These are phyloP conservation scores for Crossocerus cetratus DNA, from an alignment of 2,888 invertebrate species.

Conservation along the genomic window DNA sequence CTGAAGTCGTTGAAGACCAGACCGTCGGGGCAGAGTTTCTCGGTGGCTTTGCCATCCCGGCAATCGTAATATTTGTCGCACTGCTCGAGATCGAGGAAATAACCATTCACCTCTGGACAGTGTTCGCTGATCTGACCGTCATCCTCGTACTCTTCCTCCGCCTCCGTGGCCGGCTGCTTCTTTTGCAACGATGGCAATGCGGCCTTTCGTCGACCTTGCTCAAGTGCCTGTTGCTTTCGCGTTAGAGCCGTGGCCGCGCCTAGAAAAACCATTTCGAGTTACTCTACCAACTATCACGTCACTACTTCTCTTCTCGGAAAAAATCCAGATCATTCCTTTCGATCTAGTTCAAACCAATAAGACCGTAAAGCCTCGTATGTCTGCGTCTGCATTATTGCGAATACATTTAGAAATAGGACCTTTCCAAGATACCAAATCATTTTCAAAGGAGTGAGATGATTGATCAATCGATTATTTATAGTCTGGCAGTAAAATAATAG, in stretches of 20 bases:
- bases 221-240: conserved; percentile 73
- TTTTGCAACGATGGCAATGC: conserved; percentile 49
- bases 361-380: too few relatives aligned
- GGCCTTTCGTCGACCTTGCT: conserved; percentile 69
- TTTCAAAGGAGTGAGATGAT: too few relatives aligned
- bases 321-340: not conserved
- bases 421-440: too few relatives aligned
- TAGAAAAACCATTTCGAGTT: conserved; percentile 38
- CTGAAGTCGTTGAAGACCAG: conserved; percentile 94
- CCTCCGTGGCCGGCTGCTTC: conserved; percentile 48
- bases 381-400: too few relatives aligned
- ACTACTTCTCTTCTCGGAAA: not conserved
- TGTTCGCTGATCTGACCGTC: conserved; percentile 82
- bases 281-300: not conserved
- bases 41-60: conserved; percentile 84
- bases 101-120: conserved; percentile 90
- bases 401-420: too few relatives aligned
- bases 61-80: conserved; percentile 94
- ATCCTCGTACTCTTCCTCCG: conserved; percentile 72
- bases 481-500: too few relatives aligned
- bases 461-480: too few relatives aligned
- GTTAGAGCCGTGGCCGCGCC: conserved; percentile 66
- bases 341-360: too few relatives aligned
- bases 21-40: conserved; percentile 91
- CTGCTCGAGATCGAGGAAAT: conserved; percentile 90